Evolutionary conservation across 2,113 vertebrate genomes (phyloP), one percentile per base, ranked within the genome.

Genomic region (Apeltes quadracus): DNA sequence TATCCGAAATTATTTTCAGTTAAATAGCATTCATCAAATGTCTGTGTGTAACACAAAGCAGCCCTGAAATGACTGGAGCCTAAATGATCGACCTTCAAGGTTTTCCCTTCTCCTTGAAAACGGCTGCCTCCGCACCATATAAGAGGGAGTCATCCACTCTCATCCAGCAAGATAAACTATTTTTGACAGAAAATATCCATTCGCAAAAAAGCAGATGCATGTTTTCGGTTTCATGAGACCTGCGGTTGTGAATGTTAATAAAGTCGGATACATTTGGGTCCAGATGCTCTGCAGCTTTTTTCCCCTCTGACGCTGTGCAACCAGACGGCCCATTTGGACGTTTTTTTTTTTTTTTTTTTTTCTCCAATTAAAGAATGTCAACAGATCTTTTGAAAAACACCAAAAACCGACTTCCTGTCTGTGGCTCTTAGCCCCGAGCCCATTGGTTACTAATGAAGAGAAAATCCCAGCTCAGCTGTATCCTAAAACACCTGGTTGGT

Each of bases 201-300:
- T 51, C 14, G n/a, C n/a, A 38, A 27, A 66, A 27, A 13, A n/a
- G 32, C 38, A 58, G 5, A 10, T 36, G 56, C 38, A 10, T 14
- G 57, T 38, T 39, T 39, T 57, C 23, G 7, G 2, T 22, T 2
- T 16, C n/a, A 38, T 1, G 20, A 14, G 39, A n/a, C 50, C 20
- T 34, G 13, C 27, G 22, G 22, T 7, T 38, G 32, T 62, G 2
- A 62, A 12, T 62, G 41, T 27, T 32, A 63, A 18, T 38, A 25
- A 11, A 16, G 22, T 53, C 54, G 48, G 22, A 51, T 38, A 32
- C n/a, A 39, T 3, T 25, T 53, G 38, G n/a, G 67, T 58, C n/a
- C 55, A 48, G 54, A 25, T 59, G 55, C 29, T 48, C 29, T 69
- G 55, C 55, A 23, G 41, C 67, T 34, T 48, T 23, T 13, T 20